Evolutionary conservation across 2,888 invertebrate species (phyloP), one percentile per base, ranked within the genome.

Genomic region (Nematopogon swammerdamellus): DNA sequence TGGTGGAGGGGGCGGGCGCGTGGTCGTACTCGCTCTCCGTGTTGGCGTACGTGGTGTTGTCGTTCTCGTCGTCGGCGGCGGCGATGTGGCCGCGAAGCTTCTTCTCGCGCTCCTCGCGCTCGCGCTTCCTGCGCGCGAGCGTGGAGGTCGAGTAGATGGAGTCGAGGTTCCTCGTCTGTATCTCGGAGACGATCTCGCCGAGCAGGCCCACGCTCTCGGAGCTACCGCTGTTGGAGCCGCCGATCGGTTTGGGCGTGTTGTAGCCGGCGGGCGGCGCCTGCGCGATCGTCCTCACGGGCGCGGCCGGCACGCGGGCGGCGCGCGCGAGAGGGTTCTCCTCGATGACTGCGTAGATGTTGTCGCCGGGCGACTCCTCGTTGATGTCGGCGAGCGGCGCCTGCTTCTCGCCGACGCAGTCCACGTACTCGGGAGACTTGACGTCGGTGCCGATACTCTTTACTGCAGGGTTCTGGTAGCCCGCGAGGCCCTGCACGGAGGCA

Each of bases 341-440:
- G 47, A 93, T 93, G 0, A 92, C 89, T 0, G 92, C 91, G 63
- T 93, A 93, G 54, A 93, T 93, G 60, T 92, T 92, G 60, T 92
- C 92, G 14, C 79, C 67, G 3, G 80, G 76, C 0, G 85, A 83
- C 58, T 81, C 83, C 58, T 86, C 86, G 52, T 82, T 81, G 47
- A 87, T 85, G 56, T 86, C 83, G 0, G 84, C 82, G 52, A 87
- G 62, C 0, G 85, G 82, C 0, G 81, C 77, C 19, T 84, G 81
- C 45, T 82, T 79, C 53, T 89, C 85, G 57, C 88, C 87, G 51
- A 88, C 82, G 60, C 92, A 92, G 63, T 92, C 92, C 45, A 92
- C 92, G 62, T 92, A 92, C 51, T 88, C 88, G 25, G 67, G 63
- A 1, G 68, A 65, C 52, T 68, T 71, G 1, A 60, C 56, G 46